Conservation (phyloP, 2,113 vertebrate genomes). For the Aegithalos caudatus region DNA sequence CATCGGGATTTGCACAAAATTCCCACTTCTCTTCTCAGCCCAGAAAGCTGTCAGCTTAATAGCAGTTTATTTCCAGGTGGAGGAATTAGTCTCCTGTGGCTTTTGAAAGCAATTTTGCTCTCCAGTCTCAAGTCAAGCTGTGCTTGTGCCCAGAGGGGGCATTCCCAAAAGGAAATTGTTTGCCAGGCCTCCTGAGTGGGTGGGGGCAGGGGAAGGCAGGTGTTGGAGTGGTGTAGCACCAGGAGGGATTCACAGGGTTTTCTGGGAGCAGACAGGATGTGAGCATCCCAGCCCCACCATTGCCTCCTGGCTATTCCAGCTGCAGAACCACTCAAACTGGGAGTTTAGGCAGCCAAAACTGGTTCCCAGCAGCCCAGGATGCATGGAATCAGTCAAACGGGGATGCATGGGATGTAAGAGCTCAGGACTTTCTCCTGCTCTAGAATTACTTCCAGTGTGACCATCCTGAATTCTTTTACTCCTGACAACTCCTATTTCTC, state of each 20-base stretch:
- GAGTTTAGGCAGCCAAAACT: rapidly evolving
- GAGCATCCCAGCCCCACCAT: neutral
- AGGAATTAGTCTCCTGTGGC: neutral
- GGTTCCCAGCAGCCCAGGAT: neutral
- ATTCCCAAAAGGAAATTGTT: neutral
- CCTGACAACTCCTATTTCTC: neutral
- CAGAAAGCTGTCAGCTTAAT: neutral
- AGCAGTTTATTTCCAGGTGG: neutral
- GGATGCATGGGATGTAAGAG: neutral
- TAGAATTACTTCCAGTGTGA: neutral
- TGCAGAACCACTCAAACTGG: neutral
- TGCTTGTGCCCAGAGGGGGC: neutral
- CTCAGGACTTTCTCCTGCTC: neutral
- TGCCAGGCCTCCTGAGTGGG: neutral
- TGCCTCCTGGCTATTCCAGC: neutral
- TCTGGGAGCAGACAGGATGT: neutral
- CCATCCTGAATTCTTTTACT: neutral
- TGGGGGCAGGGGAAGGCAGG: neutral
- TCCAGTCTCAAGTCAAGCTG: neutral
- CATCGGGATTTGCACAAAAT: neutral
- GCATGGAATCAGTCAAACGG: rapidly evolving
- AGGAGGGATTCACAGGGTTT: neutral
- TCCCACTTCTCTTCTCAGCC: neutral
- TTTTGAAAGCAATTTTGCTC: conserved; percentile 1
- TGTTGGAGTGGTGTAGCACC: neutral